Base-by-base conservation (phyloP, 2,113 vertebrate genomes). In the Zapus hudsonius region DNA sequence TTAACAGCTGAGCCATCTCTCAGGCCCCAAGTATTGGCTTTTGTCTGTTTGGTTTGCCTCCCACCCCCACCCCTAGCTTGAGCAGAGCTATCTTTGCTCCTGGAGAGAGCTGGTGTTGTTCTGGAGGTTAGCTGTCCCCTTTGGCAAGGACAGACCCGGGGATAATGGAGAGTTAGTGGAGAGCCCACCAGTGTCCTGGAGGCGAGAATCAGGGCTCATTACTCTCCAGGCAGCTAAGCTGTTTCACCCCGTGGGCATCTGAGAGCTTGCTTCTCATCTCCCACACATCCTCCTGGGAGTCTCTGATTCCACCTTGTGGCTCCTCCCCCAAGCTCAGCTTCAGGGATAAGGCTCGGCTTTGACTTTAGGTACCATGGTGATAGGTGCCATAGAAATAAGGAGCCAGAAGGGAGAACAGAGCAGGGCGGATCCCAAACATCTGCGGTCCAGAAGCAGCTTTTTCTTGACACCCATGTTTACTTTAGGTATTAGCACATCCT, bases 291-390 rank as follows among this genome's bases (percentile, higher is more conserved):
- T 22, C 25, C 33, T 19, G 61, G 89, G 40, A 94, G 44, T 27
- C 73, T 1, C n/a, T n/a, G n/a, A 20, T 57, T 73, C 33, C 33
- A 52, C 76, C n/a, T 31, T 63, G 63, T 74, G 5, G 2, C 57
- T 91, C 44, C 66, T 88, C 44, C 59, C 73, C 13, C n/a, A n/a
- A 57, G 66, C 89, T 69, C 89, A 40, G 80, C 81, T 84, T 75
- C 0, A 0, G 42, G 61, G 59, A n/a, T 38, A 72, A 0, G 16
- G 40, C 70, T 90, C 67, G 47, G 66, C 92, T 87, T 78, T 86
- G 38, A 94, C 80, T 44, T 75, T 79, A 16, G 93, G 42, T 78
- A 74, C 95, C 90, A 82, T 72, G 87, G 93, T 83, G 90, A 92
- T n/a, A 36, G 63, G 57, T 44, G 38, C 89, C 73, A 47, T 33